Evolutionary conservation across 2,888 invertebrate genomes (phyloP).

Genomic region (Rhagophthalmus giganteus): DNA sequence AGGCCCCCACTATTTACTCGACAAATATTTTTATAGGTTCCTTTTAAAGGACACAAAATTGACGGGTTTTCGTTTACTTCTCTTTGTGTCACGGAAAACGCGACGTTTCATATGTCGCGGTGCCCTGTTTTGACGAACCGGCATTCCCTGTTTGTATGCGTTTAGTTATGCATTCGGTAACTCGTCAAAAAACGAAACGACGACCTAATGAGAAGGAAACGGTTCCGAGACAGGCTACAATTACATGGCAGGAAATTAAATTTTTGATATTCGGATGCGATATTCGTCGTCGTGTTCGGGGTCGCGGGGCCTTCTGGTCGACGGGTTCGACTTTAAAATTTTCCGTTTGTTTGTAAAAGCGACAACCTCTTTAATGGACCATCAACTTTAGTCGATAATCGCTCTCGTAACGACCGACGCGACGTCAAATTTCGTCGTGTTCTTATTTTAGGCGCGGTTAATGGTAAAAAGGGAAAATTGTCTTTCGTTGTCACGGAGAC

Average conservation of each 20-base stretch:
- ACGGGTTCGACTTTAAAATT: too few relatives aligned
- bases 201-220: neutral
- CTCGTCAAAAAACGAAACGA: neutral
- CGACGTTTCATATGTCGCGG: neutral
- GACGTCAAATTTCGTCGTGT: too few relatives aligned
- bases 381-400: too few relatives aligned
- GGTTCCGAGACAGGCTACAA: neutral
- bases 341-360: neutral
- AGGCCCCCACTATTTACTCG: constrained; percentile 25
- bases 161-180: neutral
- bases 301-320: too few relatives aligned
- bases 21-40: constrained; percentile 27
- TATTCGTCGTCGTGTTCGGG: too few relatives aligned
- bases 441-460: too few relatives aligned
- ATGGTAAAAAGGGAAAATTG: too few relatives aligned
- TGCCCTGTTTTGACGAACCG: neutral
- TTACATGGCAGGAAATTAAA: neutral
- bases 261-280: neutral
- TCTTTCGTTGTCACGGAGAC: too few relatives aligned
- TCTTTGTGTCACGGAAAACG: too few relatives aligned
- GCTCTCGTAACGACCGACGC: too few relatives aligned
- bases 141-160: neutral
- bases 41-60: constrained; percentile 22
- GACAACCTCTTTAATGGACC: neutral
- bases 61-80: constrained; percentile 16